Evolutionary conservation across 1,140 invertebrate species (phyloP).

Genomic region (Elysia chlorotica): DNA sequence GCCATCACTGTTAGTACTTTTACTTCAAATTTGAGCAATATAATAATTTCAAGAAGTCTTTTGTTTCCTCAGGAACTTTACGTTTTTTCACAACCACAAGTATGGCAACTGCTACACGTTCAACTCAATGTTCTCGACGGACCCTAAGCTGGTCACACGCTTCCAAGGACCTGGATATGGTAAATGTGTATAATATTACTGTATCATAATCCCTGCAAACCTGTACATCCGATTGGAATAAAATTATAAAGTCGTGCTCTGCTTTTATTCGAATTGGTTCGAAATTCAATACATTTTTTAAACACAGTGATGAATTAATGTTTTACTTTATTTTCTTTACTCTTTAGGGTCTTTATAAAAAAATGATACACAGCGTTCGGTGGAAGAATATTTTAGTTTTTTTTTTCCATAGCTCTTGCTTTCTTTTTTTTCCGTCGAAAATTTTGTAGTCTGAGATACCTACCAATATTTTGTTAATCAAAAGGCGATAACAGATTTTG

Average conservation of each 20-base stretch:
- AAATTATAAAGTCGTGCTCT: neutral
- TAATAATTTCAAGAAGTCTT: no score
- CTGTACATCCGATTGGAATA: neutral
- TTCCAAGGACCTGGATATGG: no score
- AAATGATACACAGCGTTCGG: neutral
- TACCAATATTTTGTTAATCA: no score
- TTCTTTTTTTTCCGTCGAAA: no score
- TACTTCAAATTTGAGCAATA: no score
- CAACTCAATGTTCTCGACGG: conserved; percentile 37
- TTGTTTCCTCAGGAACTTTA: conserved; percentile 52
- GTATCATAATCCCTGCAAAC: neutral
- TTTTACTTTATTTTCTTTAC: neutral
- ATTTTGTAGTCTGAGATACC: no score
- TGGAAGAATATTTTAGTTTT: no score
- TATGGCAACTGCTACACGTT: conserved; percentile 56
- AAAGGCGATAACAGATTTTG: no score
- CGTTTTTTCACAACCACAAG: conserved; percentile 40
- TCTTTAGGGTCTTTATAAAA: neutral
- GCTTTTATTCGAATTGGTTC: neutral
- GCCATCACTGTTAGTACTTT: neutral
- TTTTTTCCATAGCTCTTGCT: no score
- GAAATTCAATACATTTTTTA: neutral
- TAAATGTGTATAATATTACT: conserved; percentile 21
- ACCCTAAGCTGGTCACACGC: no score
- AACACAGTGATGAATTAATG: neutral